Evolutionary conservation across 2,113 vertebrate genomes (phyloP).

Genomic region (Scalopus aquaticus): DNA sequence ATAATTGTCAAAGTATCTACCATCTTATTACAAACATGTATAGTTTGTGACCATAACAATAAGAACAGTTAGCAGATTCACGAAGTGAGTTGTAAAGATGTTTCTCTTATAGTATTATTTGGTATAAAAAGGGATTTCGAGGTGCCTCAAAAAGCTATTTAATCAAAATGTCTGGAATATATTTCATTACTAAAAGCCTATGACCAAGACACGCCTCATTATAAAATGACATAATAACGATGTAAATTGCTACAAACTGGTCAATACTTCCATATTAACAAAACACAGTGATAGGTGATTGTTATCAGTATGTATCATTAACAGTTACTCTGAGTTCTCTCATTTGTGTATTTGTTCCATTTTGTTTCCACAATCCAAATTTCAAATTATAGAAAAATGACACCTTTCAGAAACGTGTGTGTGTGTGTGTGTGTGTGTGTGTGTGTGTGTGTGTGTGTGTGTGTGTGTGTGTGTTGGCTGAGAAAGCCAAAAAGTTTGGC

Average conservation of each 20-base stretch:
- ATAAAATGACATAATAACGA: conserved; percentile 14
- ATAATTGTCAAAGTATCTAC: not conserved
- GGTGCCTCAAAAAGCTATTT: conserved; percentile 20
- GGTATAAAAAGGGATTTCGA: conserved; percentile 33
- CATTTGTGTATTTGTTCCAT: not conserved
- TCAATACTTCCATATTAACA: conserved; percentile 6
- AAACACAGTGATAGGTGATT: conserved; percentile 3
- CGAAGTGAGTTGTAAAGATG: not conserved
- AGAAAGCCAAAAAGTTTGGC: not conserved
- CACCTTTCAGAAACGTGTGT: not conserved
- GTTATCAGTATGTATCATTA: not conserved
- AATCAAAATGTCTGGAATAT: conserved; percentile 11
- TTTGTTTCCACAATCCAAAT: not conserved
- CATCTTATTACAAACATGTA: not conserved
- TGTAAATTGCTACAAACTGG: not conserved
- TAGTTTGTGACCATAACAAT: not conserved
- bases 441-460: not conserved
- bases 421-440: not conserved
- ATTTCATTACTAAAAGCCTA: conserved; percentile 45
- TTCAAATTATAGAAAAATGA: conserved; percentile 13
- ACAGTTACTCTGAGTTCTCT: not conserved
- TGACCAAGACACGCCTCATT: not conserved
- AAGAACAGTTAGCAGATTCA: not conserved
- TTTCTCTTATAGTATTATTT: not conserved
- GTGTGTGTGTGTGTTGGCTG: not conserved